These are phyloP conservation scores for Cerceris ruficornis DNA, from an alignment of 2,888 invertebrate species.

Conservation along the genomic window DNA sequence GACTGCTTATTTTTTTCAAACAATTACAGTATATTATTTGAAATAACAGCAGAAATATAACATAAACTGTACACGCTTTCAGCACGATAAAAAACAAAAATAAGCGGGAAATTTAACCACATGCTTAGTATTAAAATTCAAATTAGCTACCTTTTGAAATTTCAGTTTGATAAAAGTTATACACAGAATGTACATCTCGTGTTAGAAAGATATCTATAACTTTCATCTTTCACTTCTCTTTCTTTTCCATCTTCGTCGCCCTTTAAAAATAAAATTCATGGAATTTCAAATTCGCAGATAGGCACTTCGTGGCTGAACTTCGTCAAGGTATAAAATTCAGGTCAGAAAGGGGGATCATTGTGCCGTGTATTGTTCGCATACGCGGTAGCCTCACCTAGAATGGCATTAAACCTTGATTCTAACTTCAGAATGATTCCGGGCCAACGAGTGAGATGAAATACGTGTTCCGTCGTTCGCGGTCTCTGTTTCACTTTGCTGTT, in stretches of 20 bases:
- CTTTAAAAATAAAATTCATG: slow-evolving; percentile 53
- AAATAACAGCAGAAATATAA: too few species aligned
- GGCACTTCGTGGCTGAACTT: slow-evolving; percentile 59
- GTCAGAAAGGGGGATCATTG: slow-evolving; percentile 63
- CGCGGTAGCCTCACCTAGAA: slow-evolving; percentile 57
- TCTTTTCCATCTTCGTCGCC: slow-evolving; percentile 15
- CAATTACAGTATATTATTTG: too few species aligned
- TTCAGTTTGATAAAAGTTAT: too few species aligned
- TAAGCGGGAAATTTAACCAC: too few species aligned
- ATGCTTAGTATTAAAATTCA: too few species aligned
- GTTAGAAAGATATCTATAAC: too few species aligned
- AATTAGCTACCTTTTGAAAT: too few species aligned
- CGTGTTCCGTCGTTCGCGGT: slow-evolving; percentile 14
- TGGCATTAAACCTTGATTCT: slow-evolving; percentile 72
- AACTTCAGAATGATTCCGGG: slow-evolving; percentile 72
- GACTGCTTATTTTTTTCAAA: too few species aligned
- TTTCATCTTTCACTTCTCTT: not conserved
- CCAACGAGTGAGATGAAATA: not conserved
- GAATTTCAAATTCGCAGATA: slow-evolving; percentile 70
- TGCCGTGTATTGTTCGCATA: slow-evolving; percentile 61
- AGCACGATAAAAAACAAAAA: too few species aligned
- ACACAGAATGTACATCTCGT: too few species aligned
- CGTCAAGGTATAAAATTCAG: slow-evolving; percentile 63
- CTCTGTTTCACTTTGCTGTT: slow-evolving; percentile 21
- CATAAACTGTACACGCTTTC: too few species aligned